Base-by-base conservation (phyloP, 2,888 invertebrate genomes). In the Tiliacea aurago region DNA sequence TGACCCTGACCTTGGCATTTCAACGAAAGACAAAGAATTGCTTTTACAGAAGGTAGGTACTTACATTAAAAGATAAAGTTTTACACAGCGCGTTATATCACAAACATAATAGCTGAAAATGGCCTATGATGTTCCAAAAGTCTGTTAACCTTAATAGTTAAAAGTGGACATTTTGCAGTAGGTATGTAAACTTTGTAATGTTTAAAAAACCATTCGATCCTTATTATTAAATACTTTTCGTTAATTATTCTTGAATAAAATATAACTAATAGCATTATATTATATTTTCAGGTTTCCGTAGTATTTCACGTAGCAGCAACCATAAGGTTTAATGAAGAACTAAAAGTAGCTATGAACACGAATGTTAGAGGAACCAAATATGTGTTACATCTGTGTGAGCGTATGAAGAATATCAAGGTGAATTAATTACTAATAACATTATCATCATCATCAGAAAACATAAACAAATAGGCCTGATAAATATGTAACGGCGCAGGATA, bases 1-100 rank as follows among this genome's bases (percentile, higher is more conserved):
- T 68, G 96, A 97, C 88, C 97, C 97, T 41, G 97, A 97, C 80
- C 94, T 98, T 74, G 98, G 98, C 20, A 97, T 98, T 84, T 97
- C 97, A 78, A 90, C 96, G 51, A 96, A 97, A 73, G 98, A 98
- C 92, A 76, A 86, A 61, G 53, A 84, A 45, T 70, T 62, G 3
- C 69, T 91, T 9, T 41, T 83, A 15, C 82, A 89, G 6, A 84
- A 89, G 83, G 92, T 91, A 23, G 4, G n/a, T 11, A 47, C 9
- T 0, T 15, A 7, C 4, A 9, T 28, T 33, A 20, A 33, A 47
- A n/a, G 2, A 20, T 9, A 9, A n/a, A 1, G 33, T 20, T 45
- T 20, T 45, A 28, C 20, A 20, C 13, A 20, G 45, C 4, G 4
- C 41, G 18, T 18, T 23, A 7, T 7, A 3, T 45, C 13, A 45